Evolutionary conservation across 92 coral and sea anemone species (phyloP).

Genomic region (Metridium senile): DNA sequence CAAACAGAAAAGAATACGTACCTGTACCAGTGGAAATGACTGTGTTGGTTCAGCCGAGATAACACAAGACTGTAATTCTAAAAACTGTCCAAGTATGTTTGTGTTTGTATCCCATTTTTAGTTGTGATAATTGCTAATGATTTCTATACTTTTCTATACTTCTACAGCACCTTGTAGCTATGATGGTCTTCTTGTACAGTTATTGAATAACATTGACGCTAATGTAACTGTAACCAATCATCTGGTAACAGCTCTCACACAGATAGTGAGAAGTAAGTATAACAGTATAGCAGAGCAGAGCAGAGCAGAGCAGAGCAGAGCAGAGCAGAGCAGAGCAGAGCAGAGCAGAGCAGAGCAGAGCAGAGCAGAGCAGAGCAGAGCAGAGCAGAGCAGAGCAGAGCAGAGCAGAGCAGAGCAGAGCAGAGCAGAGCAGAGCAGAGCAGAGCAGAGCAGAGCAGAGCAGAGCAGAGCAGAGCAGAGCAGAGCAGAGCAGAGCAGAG

Average conservation of each 20-base stretch:
- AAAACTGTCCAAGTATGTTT: neutral
- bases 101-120: neutral
- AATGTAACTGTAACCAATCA: conserved; percentile 9
- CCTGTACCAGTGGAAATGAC: conserved; percentile 24
- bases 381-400: neutral
- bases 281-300: neutral
- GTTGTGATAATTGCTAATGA: neutral
- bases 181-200: conserved; percentile 2
- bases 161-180: conserved; percentile 18
- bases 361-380: neutral
- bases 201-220: neutral
- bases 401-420: neutral
- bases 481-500: neutral
- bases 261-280: conserved; percentile 19
- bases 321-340: neutral
- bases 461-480: neutral
- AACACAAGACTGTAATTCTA: neutral
- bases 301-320: neutral
- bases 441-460: neutral
- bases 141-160: neutral
- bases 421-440: neutral
- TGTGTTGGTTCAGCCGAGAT: conserved; percentile 16
- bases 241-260: conserved; percentile 10
- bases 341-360: neutral
- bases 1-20: conserved; percentile 24